Evolutionary conservation across 2,113 vertebrate genomes (phyloP).

Genomic region (Pavo muticus): DNA sequence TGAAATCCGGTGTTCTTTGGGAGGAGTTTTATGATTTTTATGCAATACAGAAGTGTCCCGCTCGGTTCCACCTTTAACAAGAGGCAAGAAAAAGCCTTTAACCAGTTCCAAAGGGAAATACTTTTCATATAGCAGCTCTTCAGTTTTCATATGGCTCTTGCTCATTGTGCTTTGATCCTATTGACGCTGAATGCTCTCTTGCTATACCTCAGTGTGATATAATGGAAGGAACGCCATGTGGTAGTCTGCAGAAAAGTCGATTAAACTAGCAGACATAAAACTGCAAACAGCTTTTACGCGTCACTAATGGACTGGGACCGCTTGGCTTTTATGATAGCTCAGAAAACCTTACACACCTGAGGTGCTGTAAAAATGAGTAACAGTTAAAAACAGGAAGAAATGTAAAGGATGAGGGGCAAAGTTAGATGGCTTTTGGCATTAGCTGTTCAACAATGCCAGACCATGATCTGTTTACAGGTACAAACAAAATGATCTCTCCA

Average conservation of each 20-base stretch:
- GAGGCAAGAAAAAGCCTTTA: conserved; percentile 4
- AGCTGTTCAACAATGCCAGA: conserved; percentile 24
- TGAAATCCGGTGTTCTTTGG: not conserved
- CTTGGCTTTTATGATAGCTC: conserved; percentile 56
- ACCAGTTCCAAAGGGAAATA: conserved; percentile 46
- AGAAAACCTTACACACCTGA: conserved; percentile 61
- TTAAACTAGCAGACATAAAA: conserved; percentile 71
- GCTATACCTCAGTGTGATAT: conserved; percentile 61
- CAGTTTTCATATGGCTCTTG: conserved; percentile 24
- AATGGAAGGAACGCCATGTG: conserved; percentile 48
- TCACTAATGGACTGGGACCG: conserved; percentile 59
- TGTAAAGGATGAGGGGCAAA: conserved; percentile 57
- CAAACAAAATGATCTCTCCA: conserved; percentile 28
- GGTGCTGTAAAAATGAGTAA: conserved; percentile 66
- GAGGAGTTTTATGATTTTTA: not conserved
- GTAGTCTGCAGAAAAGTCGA: conserved; percentile 61
- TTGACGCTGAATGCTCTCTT: conserved; percentile 15
- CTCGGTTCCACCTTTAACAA: not conserved
- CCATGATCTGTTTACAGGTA: conserved; percentile 28
- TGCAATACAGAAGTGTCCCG: not conserved
- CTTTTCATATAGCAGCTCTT: conserved; percentile 48
- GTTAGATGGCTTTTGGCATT: conserved; percentile 37
- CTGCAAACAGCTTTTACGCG: conserved; percentile 58
- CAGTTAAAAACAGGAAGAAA: conserved; percentile 66
- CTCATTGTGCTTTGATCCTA: conserved; percentile 50